Percentiles rank a stretch among this genome's conserved stretches.
These are phyloP conservation scores for Pteronotus mesoamericanus DNA, from an alignment of 2,797 vertebrate species.

Conservation along the genomic window DNA sequence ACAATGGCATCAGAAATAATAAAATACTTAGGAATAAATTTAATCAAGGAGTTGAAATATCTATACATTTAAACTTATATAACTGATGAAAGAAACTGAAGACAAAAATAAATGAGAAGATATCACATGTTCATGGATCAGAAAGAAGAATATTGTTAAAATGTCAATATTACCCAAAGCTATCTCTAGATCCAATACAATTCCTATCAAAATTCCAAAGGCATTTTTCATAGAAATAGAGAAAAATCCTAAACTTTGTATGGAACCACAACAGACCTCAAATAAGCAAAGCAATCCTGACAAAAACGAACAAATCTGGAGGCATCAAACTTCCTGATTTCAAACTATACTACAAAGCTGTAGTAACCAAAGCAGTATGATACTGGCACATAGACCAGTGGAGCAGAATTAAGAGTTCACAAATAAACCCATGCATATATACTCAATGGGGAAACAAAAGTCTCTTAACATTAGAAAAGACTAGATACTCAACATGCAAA, in stretches of 20 bases:
- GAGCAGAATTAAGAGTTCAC: not conserved
- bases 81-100: not conserved
- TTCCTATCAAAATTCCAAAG: not conserved
- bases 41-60: not conserved
- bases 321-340: not conserved
- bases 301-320: not conserved
- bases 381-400: not conserved
- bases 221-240: not conserved
- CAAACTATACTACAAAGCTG: not conserved
- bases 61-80: not conserved
- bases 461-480: not conserved
- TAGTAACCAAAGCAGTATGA: not conserved
- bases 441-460: not conserved
- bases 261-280: not conserved
- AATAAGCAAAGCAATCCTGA: not conserved
- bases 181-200: not conserved
- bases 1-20: not conserved
- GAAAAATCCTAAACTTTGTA: not conserved
- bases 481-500: not conserved
- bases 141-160: not conserved
- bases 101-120: not conserved
- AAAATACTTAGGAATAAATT: not conserved
- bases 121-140: not conserved
- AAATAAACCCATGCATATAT: not conserved
- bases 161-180: not conserved